Evolutionary conservation across 2,113 vertebrate species (phyloP).

Genomic region (Condylura cristata): DNA sequence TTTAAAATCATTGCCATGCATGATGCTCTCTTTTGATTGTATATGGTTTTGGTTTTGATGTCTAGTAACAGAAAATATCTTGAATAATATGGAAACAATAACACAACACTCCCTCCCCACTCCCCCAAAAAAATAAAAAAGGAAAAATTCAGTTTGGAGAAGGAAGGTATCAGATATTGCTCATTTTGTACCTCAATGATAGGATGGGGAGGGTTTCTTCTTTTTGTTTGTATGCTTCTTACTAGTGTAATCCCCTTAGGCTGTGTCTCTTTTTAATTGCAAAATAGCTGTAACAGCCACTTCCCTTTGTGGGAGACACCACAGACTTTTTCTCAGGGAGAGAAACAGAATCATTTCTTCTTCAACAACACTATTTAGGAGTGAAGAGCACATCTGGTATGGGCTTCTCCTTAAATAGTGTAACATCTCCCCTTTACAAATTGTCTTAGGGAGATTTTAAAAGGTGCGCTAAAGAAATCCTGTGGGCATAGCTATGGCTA

Average conservation of each 20-base stretch:
- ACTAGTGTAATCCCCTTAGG: neutral
- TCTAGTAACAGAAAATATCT: neutral
- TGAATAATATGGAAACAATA: neutral
- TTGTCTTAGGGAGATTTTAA: neutral
- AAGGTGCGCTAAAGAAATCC: neutral
- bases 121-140: neutral
- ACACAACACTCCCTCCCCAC: too few species aligned
- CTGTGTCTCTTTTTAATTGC: neutral
- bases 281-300: neutral
- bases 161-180: neutral
- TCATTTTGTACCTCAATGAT: neutral
- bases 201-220: neutral
- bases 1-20: neutral
- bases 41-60: neutral
- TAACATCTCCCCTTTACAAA: neutral
- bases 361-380: neutral
- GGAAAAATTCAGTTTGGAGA: neutral
- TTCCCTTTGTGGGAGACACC: neutral
- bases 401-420: neutral
- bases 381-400: neutral
- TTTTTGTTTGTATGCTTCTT: neutral
- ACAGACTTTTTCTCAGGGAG: neutral
- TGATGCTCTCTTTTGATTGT: slow-evolving; percentile 12
- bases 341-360: neutral
- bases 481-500: neutral